Conservation (phyloP, 2,888 invertebrate genomes). For the Leptopilina myrica region DNA sequence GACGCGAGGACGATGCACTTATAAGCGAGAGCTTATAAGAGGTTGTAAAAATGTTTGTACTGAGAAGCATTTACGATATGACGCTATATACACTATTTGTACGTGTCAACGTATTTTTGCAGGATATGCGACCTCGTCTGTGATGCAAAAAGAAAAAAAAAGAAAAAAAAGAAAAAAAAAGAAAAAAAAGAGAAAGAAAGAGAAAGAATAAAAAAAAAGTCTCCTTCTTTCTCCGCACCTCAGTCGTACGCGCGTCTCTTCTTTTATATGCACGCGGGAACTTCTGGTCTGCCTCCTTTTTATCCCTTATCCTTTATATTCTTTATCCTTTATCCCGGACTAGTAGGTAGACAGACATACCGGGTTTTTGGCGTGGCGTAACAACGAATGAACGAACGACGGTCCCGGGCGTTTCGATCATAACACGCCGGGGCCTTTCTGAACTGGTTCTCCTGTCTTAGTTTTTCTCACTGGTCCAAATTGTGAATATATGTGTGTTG, state of each 20-base stretch:
- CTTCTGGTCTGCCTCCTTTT: constrained; percentile 64
- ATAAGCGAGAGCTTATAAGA: background rate
- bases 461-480: constrained; percentile 59
- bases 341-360: constrained; percentile 58
- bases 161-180: too few species aligned
- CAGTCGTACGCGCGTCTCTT: constrained; percentile 27
- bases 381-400: constrained; percentile 36
- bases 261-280: constrained; percentile 46
- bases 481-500: constrained; percentile 5
- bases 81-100: background rate
- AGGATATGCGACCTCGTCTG: constrained; percentile 48
- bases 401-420: constrained; percentile 62
- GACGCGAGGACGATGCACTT: constrained; percentile 29
- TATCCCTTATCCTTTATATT: constrained; percentile 67
- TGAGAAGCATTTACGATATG: constrained; percentile 14
- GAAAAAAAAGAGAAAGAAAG: too few species aligned
- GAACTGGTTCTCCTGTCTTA: constrained; percentile 70
- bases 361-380: constrained; percentile 43
- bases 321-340: constrained; percentile 66
- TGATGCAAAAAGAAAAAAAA: constrained; percentile 33
- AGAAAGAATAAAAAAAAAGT: constrained; percentile 9
- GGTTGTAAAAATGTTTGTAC: constrained; percentile 18
- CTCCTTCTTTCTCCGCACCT: constrained; percentile 29
- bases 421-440: constrained; percentile 63
- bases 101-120: constrained; percentile 52